Evolutionary conservation across 2,113 vertebrate species (phyloP).

Genomic region (Epinephelus moara): DNA sequence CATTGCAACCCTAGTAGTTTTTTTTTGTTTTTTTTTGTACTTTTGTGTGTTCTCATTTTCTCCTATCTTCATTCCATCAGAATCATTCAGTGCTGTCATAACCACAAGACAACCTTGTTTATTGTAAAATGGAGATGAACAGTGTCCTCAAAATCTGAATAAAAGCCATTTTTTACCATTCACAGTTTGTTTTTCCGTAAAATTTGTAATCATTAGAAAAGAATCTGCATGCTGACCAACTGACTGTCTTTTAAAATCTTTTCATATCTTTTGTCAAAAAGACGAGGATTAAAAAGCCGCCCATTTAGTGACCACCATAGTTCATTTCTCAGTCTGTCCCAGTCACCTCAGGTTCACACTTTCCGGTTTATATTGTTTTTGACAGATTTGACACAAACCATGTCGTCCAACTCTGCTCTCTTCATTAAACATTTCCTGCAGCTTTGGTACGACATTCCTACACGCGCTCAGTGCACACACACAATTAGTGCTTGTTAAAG

Average conservation of each 20-base stretch:
- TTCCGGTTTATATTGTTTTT: constrained; percentile 46
- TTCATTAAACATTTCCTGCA: constrained; percentile 68
- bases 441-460: constrained; percentile 67
- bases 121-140: background rate
- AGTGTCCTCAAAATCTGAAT: background rate
- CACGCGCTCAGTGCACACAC: constrained; percentile 64
- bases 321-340: constrained; percentile 11
- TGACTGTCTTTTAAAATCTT: background rate
- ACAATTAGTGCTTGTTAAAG: constrained; percentile 76
- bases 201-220: background rate
- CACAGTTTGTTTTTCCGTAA: background rate
- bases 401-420: constrained; percentile 54
- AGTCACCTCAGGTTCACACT: constrained; percentile 24
- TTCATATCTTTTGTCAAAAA: background rate
- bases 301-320: background rate
- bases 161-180: background rate
- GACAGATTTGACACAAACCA: constrained; percentile 74
- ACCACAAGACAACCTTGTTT: background rate
- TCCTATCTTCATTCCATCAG: background rate
- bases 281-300: background rate
- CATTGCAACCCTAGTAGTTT: too few species aligned
- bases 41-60: background rate
- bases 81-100: background rate
- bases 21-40: background rate
- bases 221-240: background rate